These are phyloP conservation scores for Blomia tropicalis DNA, from an alignment of 2,888 invertebrate genomes.

Conservation along the genomic window DNA sequence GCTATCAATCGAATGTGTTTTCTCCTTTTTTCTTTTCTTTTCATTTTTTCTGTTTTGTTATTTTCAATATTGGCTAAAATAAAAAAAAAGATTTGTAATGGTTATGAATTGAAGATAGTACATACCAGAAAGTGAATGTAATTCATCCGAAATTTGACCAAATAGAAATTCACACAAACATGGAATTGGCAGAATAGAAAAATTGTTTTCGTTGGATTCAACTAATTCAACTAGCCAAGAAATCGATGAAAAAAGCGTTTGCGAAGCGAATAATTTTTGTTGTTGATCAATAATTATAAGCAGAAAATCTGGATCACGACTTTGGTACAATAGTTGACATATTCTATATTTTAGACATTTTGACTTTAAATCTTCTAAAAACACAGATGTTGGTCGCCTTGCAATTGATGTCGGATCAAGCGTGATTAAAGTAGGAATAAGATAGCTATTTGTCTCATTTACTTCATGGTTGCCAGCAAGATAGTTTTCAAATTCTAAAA, in stretches of 20 bases:
- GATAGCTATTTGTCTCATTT: constrained; percentile 69
- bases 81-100: no score
- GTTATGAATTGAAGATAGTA: background rate
- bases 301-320: constrained; percentile 75
- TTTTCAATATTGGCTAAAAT: constrained; percentile 31
- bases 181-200: constrained; percentile 83
- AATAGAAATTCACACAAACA: constrained; percentile 89
- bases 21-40: constrained; percentile 44
- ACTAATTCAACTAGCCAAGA: constrained; percentile 90
- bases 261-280: constrained; percentile 37
- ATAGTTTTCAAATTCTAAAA: constrained; percentile 75
- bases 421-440: constrained; percentile 65
- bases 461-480: constrained; percentile 65
- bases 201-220: constrained; percentile 70
- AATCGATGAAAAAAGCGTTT: constrained; percentile 48
- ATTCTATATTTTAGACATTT: constrained; percentile 49
- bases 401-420: constrained; percentile 50
- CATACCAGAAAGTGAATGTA: constrained; percentile 22
- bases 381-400: constrained; percentile 56
- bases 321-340: constrained; percentile 71
- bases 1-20: constrained; percentile 57
- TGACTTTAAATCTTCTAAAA: constrained; percentile 60
- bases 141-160: constrained; percentile 33
- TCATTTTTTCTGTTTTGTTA: constrained; percentile 34
- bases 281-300: constrained; percentile 74